Evolutionary conservation across 2,888 invertebrate genomes (phyloP).

Genomic region (Polyommatus icarus): DNA sequence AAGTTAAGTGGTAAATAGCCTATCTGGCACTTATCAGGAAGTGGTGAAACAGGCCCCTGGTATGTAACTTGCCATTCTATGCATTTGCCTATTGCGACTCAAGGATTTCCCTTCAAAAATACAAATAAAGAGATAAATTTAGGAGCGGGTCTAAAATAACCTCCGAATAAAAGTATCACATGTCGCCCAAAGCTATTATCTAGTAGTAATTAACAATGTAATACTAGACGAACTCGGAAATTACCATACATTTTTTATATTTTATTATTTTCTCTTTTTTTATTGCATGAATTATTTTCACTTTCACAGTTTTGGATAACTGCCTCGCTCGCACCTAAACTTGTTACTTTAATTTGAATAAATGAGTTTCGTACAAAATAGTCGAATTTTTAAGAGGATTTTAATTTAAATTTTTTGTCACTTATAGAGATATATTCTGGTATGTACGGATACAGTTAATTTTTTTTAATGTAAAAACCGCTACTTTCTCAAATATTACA

Average conservation of each 20-base stretch:
- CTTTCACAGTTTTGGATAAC: background rate
- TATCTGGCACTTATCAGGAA: too few species aligned
- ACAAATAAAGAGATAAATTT: too few species aligned
- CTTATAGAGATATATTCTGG: background rate
- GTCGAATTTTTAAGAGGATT: background rate
- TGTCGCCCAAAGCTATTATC: background rate
- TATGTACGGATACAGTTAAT: background rate
- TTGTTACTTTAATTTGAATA: background rate
- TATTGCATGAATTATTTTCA: conserved; percentile 2
- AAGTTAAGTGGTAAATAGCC: too few species aligned
- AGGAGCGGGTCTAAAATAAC: too few species aligned
- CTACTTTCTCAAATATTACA: background rate
- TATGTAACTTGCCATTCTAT: too few species aligned
- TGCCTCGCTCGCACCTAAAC: background rate
- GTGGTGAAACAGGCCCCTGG: too few species aligned
- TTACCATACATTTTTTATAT: background rate
- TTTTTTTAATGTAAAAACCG: background rate
- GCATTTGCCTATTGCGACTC: too few species aligned
- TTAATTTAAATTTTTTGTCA: background rate
- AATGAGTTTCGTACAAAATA: background rate
- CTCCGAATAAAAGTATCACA: too few species aligned
- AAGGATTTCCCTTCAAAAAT: too few species aligned
- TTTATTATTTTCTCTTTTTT: conserved; percentile 5
- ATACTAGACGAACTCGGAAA: background rate
- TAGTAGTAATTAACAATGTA: background rate